Evolutionary conservation across 2,113 vertebrate species (phyloP).

Genomic region (Ochotona curzoniae): DNA sequence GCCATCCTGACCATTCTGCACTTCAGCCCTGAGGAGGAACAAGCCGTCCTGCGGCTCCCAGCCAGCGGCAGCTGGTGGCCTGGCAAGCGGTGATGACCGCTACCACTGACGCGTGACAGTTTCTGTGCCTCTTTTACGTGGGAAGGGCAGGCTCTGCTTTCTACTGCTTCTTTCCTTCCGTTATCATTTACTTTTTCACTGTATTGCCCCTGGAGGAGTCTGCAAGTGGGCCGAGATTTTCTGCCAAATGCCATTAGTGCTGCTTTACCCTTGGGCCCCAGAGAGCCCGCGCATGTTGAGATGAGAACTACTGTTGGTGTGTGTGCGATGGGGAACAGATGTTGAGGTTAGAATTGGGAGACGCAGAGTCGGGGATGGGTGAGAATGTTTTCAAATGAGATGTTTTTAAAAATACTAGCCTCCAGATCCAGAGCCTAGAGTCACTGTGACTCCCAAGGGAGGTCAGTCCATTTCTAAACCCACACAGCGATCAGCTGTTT

Average conservation of each 20-base stretch:
- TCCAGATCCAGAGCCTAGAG: constrained; percentile 40
- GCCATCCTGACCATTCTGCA: constrained; percentile 96
- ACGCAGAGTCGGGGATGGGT: background rate
- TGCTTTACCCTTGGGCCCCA: constrained; percentile 17
- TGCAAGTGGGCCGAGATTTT: constrained; percentile 50
- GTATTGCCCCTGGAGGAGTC: constrained; percentile 48
- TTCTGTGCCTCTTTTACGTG: constrained; percentile 57
- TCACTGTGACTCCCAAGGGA: constrained; percentile 52
- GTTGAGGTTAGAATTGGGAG: background rate
- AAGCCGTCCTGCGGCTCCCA: constrained; percentile 86
- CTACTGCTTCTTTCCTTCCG: constrained; percentile 1
- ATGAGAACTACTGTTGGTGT: background rate
- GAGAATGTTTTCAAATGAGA: constrained; percentile 47
- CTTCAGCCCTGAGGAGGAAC: constrained; percentile 95
- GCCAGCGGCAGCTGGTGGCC: constrained; percentile 91
- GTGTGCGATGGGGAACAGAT: background rate
- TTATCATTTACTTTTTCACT: constrained; percentile 47
- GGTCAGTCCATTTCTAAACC: constrained; percentile 38
- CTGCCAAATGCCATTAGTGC: constrained; percentile 67
- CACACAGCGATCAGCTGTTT: background rate
- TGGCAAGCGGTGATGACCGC: constrained; percentile 85
- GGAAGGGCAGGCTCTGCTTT: constrained; percentile 32
- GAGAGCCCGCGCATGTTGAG: background rate
- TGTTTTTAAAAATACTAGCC: background rate
- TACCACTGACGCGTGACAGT: background rate